Evolutionary conservation across 2,888 invertebrate genomes (phyloP).

Genomic region (Ypsolopha sequella): DNA sequence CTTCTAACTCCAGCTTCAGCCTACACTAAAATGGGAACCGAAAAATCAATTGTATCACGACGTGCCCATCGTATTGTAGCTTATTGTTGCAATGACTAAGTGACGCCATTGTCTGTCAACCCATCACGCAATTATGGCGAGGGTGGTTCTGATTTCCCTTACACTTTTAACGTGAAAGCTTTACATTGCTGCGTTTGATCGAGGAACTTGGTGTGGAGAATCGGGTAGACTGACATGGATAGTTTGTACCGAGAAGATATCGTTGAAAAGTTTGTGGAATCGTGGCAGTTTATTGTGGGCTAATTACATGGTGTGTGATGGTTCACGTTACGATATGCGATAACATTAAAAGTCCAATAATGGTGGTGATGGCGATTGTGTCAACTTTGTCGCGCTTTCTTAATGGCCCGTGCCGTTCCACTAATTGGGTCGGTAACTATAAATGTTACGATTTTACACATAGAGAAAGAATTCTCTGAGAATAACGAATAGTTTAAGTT

Average conservation of each 20-base stretch:
- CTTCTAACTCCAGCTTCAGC: constrained; percentile 5
- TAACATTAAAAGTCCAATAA: constrained; percentile 64
- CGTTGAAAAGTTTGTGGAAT: constrained; percentile 18
- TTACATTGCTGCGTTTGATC: constrained; percentile 16
- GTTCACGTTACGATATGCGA: constrained; percentile 50
- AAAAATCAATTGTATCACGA: constrained; percentile 45
- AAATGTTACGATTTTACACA: constrained; percentile 19
- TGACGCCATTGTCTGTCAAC: constrained; percentile 36
- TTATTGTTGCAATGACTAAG: constrained; percentile 37
- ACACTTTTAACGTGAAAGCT: background rate
- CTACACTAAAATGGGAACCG: constrained; percentile 20
- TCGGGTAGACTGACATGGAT: background rate
- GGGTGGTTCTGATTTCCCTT: background rate
- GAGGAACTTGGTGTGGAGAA: background rate
- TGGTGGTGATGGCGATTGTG: constrained; percentile 38
- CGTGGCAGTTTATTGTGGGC: constrained; percentile 36
- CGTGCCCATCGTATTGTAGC: constrained; percentile 42
- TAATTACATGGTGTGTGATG: constrained; percentile 52
- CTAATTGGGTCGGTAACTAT: constrained; percentile 31
- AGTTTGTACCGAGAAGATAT: background rate
- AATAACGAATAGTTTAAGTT: constrained; percentile 14
- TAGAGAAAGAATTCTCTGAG: constrained; percentile 22
- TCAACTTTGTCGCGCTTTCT: constrained; percentile 48
- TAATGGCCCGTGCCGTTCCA: constrained; percentile 36
- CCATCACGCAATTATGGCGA: constrained; percentile 25